Evolutionary conservation across 35 echinoderm and acorn worm species (phyloP), one percentile per base, ranked within the genome.

Genomic region (Apostichopus japonicus): DNA sequence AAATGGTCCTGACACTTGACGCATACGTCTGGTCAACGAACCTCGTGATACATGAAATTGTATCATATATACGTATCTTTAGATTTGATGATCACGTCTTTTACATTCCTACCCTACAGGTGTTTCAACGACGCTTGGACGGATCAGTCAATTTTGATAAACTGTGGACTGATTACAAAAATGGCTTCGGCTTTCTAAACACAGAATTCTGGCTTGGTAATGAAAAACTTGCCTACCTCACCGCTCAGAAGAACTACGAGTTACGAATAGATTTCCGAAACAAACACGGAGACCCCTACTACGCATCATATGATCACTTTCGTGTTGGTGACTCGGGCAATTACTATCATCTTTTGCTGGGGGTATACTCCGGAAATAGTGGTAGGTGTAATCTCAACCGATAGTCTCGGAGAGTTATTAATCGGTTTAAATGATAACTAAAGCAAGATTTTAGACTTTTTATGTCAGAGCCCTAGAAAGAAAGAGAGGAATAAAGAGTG

Each of bases 161-260:
- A 23, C n/a, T 54, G 10, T 94, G 87, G 87, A 79, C 65, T 22
- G 79, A 54, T 14, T 94, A 94, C 55, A 77, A 55, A 16, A 53
- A 78, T 22, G 93, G 93, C 33, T 94, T 94, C 79, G 93, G 93
- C 24, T 72, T 91, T 57, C 63, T 91, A 21, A 44, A 81, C 11
- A 63, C 70, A 13, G 93, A 94, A 51, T 91, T 94, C 53, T 94
- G 93, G 93, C 59, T 94, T 10, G 93, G 93, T 16, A 78, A 91
- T 6, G 87, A 94, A 10, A 82, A 84, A 10, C 80, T 94, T 54
- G 61, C 72, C 51, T 79, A 79, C 17, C 75, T 94, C 77, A 94
- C 93, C 8, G 63, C 77, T 11, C 93, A 94, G 79, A 79, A 82
- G 21, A 78, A 91, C n/a, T 94, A 94, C 79, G 88, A 94, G 55